These are phyloP conservation scores for Dione juno DNA, from an alignment of 2,888 invertebrate genomes.

Conservation along the genomic window DNA sequence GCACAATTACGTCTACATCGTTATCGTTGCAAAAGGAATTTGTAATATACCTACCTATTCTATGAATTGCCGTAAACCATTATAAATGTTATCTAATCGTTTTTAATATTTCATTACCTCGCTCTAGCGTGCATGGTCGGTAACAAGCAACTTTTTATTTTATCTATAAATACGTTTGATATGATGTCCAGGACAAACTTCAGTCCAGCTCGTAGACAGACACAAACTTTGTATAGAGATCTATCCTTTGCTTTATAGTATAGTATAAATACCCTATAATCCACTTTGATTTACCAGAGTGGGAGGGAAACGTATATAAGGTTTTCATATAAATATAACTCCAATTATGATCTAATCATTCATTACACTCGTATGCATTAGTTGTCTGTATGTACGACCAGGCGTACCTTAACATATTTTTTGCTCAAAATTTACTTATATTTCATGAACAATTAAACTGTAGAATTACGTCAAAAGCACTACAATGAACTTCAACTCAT, in stretches of 20 bases:
- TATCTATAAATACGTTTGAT: slow-evolving; percentile 2
- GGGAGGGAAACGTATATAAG: no score
- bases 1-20: neutral
- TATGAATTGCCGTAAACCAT: slow-evolving; percentile 27
- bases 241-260: no score
- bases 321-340: no score
- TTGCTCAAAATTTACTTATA: neutral
- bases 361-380: no score
- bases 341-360: no score
- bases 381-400: neutral
- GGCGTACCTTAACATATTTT: neutral
- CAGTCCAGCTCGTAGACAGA: neutral
- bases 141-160: neutral
- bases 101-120: slow-evolving; percentile 19
- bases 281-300: no score
- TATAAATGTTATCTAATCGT: slow-evolving; percentile 32
- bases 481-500: slow-evolving; percentile 20
- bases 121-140: neutral
- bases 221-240: no score
- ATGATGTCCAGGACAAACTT: no score
- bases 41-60: slow-evolving; percentile 7
- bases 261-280: no score
- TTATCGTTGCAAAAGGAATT: slow-evolving; percentile 29
- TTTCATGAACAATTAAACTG: neutral
- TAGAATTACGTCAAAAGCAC: neutral